These are phyloP conservation scores for Tichodroma muraria DNA, from an alignment of 2,113 vertebrate genomes.

Conservation along the genomic window DNA sequence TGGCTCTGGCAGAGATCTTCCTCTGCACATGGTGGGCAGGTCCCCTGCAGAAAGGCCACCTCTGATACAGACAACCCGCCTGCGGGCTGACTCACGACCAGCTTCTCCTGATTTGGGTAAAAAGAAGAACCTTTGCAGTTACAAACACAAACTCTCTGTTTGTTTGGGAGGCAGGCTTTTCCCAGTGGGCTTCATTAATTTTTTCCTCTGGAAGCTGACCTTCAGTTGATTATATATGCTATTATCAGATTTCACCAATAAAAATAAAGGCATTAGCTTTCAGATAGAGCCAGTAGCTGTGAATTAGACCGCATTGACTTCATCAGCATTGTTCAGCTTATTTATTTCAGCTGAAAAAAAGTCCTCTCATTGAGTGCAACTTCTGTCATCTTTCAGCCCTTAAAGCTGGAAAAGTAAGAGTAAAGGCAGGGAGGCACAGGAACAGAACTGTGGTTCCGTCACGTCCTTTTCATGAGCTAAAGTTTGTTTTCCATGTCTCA, in stretches of 20 bases:
- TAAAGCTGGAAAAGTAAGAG: background rate
- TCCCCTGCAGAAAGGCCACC: background rate
- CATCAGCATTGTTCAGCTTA: background rate
- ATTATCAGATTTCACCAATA: background rate
- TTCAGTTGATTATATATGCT: background rate
- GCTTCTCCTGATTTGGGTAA: background rate
- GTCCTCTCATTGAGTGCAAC: background rate
- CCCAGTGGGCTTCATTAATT: background rate
- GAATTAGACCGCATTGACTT: background rate
- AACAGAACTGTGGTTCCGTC: background rate
- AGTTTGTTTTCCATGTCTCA: slow-evolving; percentile 17
- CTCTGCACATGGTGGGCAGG: no score
- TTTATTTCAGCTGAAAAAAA: background rate
- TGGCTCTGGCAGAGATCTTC: background rate
- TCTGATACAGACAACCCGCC: background rate
- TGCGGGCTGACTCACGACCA: background rate
- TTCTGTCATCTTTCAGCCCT: background rate
- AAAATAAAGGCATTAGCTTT: background rate
- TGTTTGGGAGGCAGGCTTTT: background rate
- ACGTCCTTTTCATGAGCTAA: background rate
- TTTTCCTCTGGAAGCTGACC: background rate
- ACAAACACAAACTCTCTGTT: background rate
- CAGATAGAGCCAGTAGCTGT: background rate
- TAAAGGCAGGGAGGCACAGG: background rate
- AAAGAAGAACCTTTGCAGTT: background rate